These are phyloP conservation scores for Prenolepis imparis DNA, from an alignment of 2,888 invertebrate species.

Conservation along the genomic window DNA sequence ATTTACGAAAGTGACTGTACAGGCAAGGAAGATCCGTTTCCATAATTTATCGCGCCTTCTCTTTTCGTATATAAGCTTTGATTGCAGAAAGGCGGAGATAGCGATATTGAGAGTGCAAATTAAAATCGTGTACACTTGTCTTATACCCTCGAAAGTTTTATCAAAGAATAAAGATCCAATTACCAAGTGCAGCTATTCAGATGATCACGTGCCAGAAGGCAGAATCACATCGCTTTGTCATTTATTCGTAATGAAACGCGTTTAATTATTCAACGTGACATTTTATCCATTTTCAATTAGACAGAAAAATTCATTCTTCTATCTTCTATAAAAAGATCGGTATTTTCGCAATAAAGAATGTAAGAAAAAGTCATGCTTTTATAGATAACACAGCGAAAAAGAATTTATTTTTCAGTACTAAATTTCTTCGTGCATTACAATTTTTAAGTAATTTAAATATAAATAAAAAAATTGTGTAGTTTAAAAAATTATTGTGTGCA, in stretches of 20 bases:
- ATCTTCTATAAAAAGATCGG: background rate
- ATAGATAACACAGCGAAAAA: background rate
- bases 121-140: background rate
- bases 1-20: constrained; percentile 18
- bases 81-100: background rate
- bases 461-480: background rate
- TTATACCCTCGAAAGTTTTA: background rate
- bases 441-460: background rate
- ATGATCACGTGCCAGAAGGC: background rate
- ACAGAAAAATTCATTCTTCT: background rate
- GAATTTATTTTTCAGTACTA: background rate
- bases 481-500: background rate
- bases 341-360: background rate
- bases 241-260: constrained; percentile 13
- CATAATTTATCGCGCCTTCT: constrained; percentile 12
- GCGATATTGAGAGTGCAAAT: background rate
- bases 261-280: background rate
- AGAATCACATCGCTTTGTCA: background rate
- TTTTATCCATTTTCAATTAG: background rate
- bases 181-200: background rate
- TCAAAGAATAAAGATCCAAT: background rate
- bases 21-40: background rate
- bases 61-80: background rate
- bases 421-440: background rate
- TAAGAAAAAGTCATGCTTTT: background rate